Percentiles rank a stretch among this genome's conserved stretches.
These are phyloP conservation scores for Metridium senile DNA, from an alignment of 92 coral and sea anemone genomes.

Conservation along the genomic window DNA sequence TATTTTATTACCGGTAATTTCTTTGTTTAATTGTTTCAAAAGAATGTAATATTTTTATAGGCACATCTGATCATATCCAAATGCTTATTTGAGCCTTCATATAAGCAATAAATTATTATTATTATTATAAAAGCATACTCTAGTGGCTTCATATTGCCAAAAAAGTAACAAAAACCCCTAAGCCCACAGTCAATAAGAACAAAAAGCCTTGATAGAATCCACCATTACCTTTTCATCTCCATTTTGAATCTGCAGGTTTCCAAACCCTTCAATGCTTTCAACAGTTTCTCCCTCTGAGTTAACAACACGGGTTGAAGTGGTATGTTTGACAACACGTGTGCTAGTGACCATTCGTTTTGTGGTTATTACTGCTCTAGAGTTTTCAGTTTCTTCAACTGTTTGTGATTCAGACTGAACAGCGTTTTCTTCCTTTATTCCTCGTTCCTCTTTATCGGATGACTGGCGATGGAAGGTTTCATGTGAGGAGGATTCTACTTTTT, in stretches of 20 bases:
- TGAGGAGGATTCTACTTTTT: constrained; percentile 25
- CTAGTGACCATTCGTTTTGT: constrained; percentile 59
- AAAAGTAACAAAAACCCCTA: no score
- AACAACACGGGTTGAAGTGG: constrained; percentile 67
- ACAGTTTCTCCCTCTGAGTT: constrained; percentile 66
- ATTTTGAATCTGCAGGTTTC: constrained; percentile 51
- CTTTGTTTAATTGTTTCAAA: no score
- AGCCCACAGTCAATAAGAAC: no score
- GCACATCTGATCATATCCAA: no score
- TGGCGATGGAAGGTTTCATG: constrained; percentile 49
- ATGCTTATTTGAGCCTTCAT: no score
- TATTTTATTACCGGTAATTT: no score
- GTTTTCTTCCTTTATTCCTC: constrained; percentile 57
- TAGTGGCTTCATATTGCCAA: no score
- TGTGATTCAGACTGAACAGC: constrained; percentile 38
- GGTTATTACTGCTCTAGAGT: constrained; percentile 45
- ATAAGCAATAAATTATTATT: no score
- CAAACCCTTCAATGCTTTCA: constrained; percentile 61
- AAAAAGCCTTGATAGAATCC: no score
- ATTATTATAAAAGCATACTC: no score
- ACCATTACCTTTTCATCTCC: constrained; percentile 63
- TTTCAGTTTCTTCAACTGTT: constrained; percentile 47
- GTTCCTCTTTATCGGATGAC: constrained; percentile 45
- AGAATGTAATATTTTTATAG: no score
- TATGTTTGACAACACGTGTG: constrained; percentile 71